phyloP scores from a whole-genome alignment of 1,140 invertebrate species.

The Drosophila miranda region DNA sequence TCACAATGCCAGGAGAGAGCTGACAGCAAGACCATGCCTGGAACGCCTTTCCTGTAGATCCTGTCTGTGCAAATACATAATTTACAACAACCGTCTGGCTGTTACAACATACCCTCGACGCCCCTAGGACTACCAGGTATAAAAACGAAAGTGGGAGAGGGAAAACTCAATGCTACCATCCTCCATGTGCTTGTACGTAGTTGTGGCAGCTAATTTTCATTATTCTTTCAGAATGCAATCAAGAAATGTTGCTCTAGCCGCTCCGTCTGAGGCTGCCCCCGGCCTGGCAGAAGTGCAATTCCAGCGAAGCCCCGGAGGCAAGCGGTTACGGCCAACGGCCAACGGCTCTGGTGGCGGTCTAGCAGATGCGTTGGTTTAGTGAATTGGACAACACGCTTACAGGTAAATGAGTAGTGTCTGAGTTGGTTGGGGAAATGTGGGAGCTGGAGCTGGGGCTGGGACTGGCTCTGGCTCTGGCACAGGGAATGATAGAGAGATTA shows the following conservation, averaged over 20 bases:
- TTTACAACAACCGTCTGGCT: too few species aligned
- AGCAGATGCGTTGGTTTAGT: conserved; percentile 40
- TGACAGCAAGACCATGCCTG: too few species aligned
- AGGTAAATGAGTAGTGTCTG: conserved; percentile 57
- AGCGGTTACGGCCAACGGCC: conserved; percentile 48
- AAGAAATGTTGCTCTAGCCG: conserved; percentile 64
- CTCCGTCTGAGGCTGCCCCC: background rate
- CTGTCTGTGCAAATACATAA: too few species aligned
- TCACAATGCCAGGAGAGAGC: too few species aligned
- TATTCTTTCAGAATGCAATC: conserved; percentile 80
- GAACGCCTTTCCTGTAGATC: too few species aligned
- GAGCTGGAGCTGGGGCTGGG: conserved; percentile 1
- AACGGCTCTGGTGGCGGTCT: background rate
- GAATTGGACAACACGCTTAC: conserved; percentile 59
- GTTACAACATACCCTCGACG: too few species aligned
- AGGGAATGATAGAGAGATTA: background rate
- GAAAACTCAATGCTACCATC: conserved; percentile 54
- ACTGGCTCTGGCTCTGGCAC: background rate
- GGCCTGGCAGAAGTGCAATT: conserved; percentile 23
- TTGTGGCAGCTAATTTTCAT: conserved; percentile 79
- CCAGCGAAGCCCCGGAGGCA: conserved; percentile 26
- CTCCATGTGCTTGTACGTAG: conserved; percentile 34
- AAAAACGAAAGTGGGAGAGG: conserved; percentile 61
- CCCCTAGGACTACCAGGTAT: conserved; percentile 1
- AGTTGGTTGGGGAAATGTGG: too few species aligned